A percentile compares a stretch with the other conserved stretches of the same genome.
Conservation (phyloP, 2,797 vertebrate genomes). For the Holocentrus rufus region DNA sequence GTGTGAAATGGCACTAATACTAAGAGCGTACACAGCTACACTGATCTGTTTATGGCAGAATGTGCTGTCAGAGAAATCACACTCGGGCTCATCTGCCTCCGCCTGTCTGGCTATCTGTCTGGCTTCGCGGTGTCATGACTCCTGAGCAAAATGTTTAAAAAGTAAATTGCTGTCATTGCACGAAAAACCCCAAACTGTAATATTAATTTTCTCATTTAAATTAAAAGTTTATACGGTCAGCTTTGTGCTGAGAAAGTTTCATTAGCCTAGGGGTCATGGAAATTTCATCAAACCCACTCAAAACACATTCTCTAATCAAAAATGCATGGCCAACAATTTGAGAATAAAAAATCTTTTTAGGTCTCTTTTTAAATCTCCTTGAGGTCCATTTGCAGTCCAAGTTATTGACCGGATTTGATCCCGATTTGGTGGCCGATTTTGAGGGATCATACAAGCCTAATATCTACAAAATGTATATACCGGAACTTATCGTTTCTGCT, state of each 20-base stretch:
- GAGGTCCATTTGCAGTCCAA: constrained; percentile 35
- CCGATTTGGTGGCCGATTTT: constrained; percentile 30
- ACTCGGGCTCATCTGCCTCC: constrained; percentile 19
- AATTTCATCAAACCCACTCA: constrained; percentile 62
- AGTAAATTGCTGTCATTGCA: constrained; percentile 38
- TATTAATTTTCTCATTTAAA: constrained; percentile 67
- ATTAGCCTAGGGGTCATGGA: constrained; percentile 61
- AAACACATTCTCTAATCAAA: constrained; percentile 12
- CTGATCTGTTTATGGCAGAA: constrained; percentile 18
- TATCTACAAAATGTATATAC: too few species aligned
- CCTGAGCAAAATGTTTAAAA: constrained; percentile 25
- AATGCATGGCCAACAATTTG: constrained; percentile 42
- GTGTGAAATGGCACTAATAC: constrained; percentile 22
- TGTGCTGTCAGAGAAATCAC: constrained; percentile 26
- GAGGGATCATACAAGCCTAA: too few species aligned
- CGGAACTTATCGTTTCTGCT: too few species aligned
- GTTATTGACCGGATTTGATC: constrained; percentile 55
- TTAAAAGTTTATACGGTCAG: constrained; percentile 54
- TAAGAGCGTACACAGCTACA: background rate
- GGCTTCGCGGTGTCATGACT: constrained; percentile 14
- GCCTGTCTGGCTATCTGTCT: constrained; percentile 24
- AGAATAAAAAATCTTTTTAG: constrained; percentile 59
- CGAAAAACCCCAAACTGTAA: constrained; percentile 45
- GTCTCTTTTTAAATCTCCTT: constrained; percentile 32
- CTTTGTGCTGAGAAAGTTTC: constrained; percentile 49